These are phyloP conservation scores for Pachyrhynchus sulphureomaculatus DNA, from an alignment of 1,140 invertebrate species.

Conservation along the genomic window DNA sequence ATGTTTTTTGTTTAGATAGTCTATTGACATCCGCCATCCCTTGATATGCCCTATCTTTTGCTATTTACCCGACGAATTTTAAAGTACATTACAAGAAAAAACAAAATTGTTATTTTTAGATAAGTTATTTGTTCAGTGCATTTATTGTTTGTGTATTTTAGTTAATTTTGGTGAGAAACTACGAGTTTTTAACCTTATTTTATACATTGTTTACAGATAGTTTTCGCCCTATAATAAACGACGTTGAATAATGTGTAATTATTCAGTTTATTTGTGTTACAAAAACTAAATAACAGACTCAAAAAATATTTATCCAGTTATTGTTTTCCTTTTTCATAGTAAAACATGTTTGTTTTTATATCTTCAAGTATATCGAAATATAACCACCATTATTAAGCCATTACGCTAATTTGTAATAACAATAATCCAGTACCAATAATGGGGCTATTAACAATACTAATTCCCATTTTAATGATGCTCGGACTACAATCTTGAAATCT, in stretches of 20 bases:
- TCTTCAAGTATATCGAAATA: too few species aligned
- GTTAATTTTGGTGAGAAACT: slow-evolving; percentile 41
- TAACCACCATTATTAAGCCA: too few species aligned
- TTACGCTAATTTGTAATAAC: too few species aligned
- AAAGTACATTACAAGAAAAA: slow-evolving; percentile 47
- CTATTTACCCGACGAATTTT: slow-evolving; percentile 46
- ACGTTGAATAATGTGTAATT: slow-evolving; percentile 1
- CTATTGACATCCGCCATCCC: slow-evolving; percentile 46
- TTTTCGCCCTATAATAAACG: slow-evolving; percentile 8
- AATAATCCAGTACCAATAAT: too few species aligned
- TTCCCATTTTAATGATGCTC: too few species aligned
- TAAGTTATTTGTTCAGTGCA: slow-evolving; percentile 44
- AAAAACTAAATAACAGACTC: not conserved
- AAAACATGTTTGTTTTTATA: too few species aligned
- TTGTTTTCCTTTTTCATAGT: not conserved
- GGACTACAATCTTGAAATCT: too few species aligned
- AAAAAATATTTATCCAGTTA: not conserved
- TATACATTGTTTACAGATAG: slow-evolving; percentile 18
- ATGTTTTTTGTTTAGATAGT: slow-evolving; percentile 40
- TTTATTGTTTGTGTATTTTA: slow-evolving; percentile 41
- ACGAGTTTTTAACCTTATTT: slow-evolving; percentile 19
- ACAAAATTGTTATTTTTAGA: slow-evolving; percentile 49
- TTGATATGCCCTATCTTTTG: slow-evolving; percentile 42
- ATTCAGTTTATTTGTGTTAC: slow-evolving; percentile 6
- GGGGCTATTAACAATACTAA: too few species aligned